Evolutionary conservation across 2,113 vertebrate species (phyloP), one percentile per base, ranked within the genome.

Genomic region (Seriola rivoliana): DNA sequence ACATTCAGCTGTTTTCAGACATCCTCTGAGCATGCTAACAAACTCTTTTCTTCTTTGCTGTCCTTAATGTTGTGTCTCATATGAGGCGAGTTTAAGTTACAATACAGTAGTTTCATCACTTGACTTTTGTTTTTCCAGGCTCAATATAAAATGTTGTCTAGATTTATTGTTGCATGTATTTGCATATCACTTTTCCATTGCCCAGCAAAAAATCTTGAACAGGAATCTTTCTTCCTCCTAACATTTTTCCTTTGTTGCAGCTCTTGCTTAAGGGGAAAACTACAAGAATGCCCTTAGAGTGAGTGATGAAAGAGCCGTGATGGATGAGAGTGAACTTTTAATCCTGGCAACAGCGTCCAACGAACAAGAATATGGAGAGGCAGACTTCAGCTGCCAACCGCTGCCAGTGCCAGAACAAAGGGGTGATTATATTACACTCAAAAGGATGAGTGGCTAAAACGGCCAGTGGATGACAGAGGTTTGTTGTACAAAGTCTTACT

Each of bases 371-470:
- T 66, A 34, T 9, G 25, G 63, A 78, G 29, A 75, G 17, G 67
- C 75, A 82, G n/a, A 75, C 75, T 71, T 52, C 46, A 79, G 71
- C 54, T 83, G 60, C 38, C 74, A 78, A 57, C 38, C 69, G 59
- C 63, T 72, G 50, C 32, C 50, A 44, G 52, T 65, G 52, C 42
- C 46, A 76, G 46, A 87, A 72, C 71, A 76, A 76, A 64, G 8
- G 32, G 58, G 67, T 72, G 55, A 84, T 71, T 62, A 71, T 7
- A 25, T 60, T 29, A 59, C 62, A n/a, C 17, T 78, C 14, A 58
- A 63, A 65, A 44, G 36, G 10, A 46, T 62, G 38, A 54, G 75
- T 29, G 52, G 52, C 50, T 48, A 19, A 64, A 71, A 55, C 3
- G 0, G 36, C 17, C 67, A n/a, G 17, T 42, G 34, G 46, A 42